These are phyloP conservation scores for Matsumurasca onukii DNA, from an alignment of 1,140 invertebrate genomes.

Conservation along the genomic window DNA sequence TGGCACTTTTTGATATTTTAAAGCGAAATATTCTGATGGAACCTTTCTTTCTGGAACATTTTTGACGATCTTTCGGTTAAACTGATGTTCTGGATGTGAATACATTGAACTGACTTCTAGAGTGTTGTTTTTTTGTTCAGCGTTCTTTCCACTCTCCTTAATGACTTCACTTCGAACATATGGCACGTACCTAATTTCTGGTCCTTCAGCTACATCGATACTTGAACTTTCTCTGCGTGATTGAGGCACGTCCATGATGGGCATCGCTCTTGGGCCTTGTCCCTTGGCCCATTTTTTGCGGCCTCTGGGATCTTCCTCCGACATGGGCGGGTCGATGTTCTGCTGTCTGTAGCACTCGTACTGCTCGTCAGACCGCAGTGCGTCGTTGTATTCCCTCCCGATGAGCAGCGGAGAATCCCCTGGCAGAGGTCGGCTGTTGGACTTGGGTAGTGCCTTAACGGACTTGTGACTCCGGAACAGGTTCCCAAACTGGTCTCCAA, in stretches of 20 bases:
- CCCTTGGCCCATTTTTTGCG: not conserved
- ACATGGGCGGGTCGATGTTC: not conserved
- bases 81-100: no score
- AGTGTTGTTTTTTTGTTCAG: no score
- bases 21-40: no score
- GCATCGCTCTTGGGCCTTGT: not conserved
- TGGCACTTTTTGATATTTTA: no score
- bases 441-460: not conserved
- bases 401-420: not conserved
- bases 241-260: not conserved
- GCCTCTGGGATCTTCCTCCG: not conserved
- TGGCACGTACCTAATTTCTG: no score
- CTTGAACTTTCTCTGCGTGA: no score
- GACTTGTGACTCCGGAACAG: not conserved
- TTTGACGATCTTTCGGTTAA: no score
- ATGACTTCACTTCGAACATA: no score
- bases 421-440: not conserved
- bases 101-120: no score
- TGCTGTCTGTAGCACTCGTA: slow-evolving; percentile 3
- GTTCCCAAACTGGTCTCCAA: not conserved
- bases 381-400: not conserved
- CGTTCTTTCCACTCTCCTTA: no score
- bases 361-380: not conserved
- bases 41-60: no score
- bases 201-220: no score